Evolutionary conservation across 1,140 invertebrate genomes (phyloP), one percentile per base, ranked within the genome.

Genomic region (Theocolax elegans): DNA sequence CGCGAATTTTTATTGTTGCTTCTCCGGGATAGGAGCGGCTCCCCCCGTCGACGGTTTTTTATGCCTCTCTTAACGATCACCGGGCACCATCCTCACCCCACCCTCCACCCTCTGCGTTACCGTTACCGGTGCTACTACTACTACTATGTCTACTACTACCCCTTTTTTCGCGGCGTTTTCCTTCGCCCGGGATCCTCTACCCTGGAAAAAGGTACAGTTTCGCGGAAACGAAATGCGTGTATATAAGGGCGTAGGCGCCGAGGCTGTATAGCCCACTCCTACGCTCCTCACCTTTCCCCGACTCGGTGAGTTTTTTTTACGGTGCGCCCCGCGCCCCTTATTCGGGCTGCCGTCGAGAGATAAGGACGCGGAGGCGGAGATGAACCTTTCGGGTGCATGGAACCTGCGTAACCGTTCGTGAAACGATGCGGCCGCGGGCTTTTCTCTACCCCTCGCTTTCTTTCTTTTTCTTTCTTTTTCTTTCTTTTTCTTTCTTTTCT

Each of bases 1-100:
- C 78, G 81, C 81, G 81, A 84, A 85, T 84, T 85, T 85, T 85
- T 85, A 85, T 84, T 83, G 82, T 85, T 81, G 79, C 83, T 80
- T 82, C 80, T 80, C 75, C 81, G 80, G 59, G 10, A 35, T 4
- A 35, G 31, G 10, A 35, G 10, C 4, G 10, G 10, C 6, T n/a
- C 19, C 6, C 27, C n/a, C 19, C 23, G 21, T 9, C 35, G 25
- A 9, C 42, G 48, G 72, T 72, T 73, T 77, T 77, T 77, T 76
- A 76, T 74, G 71, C 73, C 62, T 72, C 74, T 76, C 70, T 77
- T 77, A 77, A 75, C 74, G 74, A 77, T 76, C 70, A 75, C 76
- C 72, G 65, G 67, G 63, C 76, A 75, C 67, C 13, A 72, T 75
- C 72, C 77, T 73, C 31, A 8, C 49, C 35, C 17, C 29, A 15